A percentile compares a stretch with the other conserved stretches of the same genome.
These are phyloP conservation scores for Trypoxylon attenuatum DNA, from an alignment of 2,888 invertebrate genomes.

Conservation along the genomic window DNA sequence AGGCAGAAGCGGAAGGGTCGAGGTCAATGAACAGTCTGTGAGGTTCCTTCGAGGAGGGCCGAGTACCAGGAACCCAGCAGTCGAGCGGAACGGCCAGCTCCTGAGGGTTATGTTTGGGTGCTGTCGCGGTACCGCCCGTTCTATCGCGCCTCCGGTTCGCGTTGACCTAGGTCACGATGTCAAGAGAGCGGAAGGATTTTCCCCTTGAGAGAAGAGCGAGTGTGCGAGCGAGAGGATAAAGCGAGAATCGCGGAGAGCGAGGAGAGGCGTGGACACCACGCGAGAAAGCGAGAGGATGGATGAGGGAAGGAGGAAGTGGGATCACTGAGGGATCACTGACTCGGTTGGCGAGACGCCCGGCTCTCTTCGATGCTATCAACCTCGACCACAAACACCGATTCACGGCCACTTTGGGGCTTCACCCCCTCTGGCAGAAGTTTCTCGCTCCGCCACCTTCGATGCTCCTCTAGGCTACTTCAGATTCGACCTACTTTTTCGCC, in stretches of 20 bases:
- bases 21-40: conserved; percentile 45
- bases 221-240: conserved; percentile 7
- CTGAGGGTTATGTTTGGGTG: conserved; percentile 66
- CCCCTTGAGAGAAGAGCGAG: conserved; percentile 45
- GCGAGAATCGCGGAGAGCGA: conserved; percentile 46
- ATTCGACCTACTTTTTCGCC: conserved; percentile 35
- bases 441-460: conserved; percentile 28
- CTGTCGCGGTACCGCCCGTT: conserved; percentile 62
- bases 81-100: conserved; percentile 16
- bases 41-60: conserved; percentile 23
- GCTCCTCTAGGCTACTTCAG: conserved; percentile 22
- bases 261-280: too few species aligned
- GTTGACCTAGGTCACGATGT: conserved; percentile 60
- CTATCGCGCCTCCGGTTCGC: conserved; percentile 59
- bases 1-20: conserved; percentile 43
- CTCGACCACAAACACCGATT: conserved; percentile 70
- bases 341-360: conserved; percentile 64
- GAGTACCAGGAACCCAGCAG: conserved; percentile 3
- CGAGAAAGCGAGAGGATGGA: conserved; percentile 47
- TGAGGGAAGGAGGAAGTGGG: conserved; percentile 34
- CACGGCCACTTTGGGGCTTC: conserved; percentile 65
- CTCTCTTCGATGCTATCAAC: conserved; percentile 68
- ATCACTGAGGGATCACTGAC: conserved; percentile 53
- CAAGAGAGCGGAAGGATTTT: conserved; percentile 60
- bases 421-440: conserved; percentile 45